Conservation (phyloP, 2,797 vertebrate genomes). For the Odontamblyopus rebecca region DNA sequence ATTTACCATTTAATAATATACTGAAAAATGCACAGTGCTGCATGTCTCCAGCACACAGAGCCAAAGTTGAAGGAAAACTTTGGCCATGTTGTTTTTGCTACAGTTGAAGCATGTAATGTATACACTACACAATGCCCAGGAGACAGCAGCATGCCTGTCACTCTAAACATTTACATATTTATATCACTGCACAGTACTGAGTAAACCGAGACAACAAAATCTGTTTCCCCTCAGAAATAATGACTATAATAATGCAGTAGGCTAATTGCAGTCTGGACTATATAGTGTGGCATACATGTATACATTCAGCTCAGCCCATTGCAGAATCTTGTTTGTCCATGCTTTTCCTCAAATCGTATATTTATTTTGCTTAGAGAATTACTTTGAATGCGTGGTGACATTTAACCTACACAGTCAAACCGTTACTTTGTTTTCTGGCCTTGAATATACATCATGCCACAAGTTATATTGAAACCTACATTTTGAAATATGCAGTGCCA, state of each 20-base stretch:
- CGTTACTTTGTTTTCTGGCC: neutral
- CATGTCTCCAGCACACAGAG: slow-evolving; percentile 26
- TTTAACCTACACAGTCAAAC: neutral
- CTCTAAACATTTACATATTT: slow-evolving; percentile 24
- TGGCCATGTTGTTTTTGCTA: slow-evolving; percentile 43
- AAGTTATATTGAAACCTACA: neutral
- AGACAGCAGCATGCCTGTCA: slow-evolving; percentile 23
- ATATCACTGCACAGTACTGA: slow-evolving; percentile 11
- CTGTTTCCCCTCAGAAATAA: neutral
- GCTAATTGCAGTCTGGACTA: neutral
- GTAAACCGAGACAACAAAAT: neutral
- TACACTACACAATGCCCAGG: slow-evolving; percentile 28
- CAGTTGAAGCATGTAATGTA: slow-evolving; percentile 43
- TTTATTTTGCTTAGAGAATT: neutral
- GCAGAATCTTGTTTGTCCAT: neutral
- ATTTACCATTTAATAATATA: no score
- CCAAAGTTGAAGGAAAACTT: slow-evolving; percentile 49
- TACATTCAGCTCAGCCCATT: neutral
- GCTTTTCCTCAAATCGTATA: neutral
- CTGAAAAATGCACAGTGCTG: slow-evolving; percentile 11
- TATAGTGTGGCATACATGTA: neutral
- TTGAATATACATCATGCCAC: neutral
- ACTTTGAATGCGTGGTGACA: neutral
- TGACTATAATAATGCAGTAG: neutral
- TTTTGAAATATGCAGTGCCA: neutral